A percentile compares a stretch with the other conserved stretches of the same genome.
These are phyloP conservation scores for Drosophila bipectinata DNA, from an alignment of 1,140 invertebrate species.

Conservation along the genomic window DNA sequence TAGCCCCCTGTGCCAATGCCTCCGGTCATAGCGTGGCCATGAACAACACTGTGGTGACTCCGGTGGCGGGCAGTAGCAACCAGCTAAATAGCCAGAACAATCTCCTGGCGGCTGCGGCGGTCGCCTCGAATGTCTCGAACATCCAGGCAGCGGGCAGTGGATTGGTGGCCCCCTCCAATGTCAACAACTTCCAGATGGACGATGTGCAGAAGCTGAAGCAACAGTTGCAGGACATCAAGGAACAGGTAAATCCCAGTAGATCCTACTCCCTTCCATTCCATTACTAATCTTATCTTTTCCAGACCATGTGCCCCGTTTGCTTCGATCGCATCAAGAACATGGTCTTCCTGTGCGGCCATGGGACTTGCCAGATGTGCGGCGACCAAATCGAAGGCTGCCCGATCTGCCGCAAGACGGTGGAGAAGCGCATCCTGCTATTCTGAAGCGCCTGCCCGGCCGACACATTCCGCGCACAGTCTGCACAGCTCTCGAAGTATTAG, in stretches of 20 bases:
- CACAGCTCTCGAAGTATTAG: slow-evolving; percentile 59
- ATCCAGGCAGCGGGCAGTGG: slow-evolving; percentile 23
- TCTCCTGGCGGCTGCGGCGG: slow-evolving; percentile 54
- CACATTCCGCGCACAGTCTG: slow-evolving; percentile 66
- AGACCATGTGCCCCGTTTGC: slow-evolving; percentile 99
- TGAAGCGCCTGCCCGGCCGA: slow-evolving; percentile 75
- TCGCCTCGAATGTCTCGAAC: slow-evolving; percentile 52
- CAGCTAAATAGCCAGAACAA: slow-evolving; percentile 78
- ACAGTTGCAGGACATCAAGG: slow-evolving; percentile 98
- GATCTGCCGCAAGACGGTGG: slow-evolving; percentile 97
- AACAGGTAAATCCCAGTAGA: slow-evolving; percentile 89
- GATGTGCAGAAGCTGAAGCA: slow-evolving; percentile 98
- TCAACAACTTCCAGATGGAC: slow-evolving; percentile 84
- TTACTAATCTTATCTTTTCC: slow-evolving; percentile 55
- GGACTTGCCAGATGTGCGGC: slow-evolving; percentile 98
- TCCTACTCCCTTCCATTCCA: background rate
- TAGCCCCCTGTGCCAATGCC: slow-evolving; percentile 68
- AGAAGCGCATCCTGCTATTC: slow-evolving; percentile 97
- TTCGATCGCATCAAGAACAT: slow-evolving; percentile 98
- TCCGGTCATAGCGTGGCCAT: slow-evolving; percentile 76
- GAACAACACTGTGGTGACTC: slow-evolving; percentile 80
- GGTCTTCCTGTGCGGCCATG: slow-evolving; percentile 99
- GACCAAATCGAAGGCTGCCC: slow-evolving; percentile 98
- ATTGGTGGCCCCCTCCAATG: slow-evolving; percentile 74
- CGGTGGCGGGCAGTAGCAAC: slow-evolving; percentile 64